phyloP scores from a whole-genome alignment of 2,113 vertebrate genomes.

The Lagopus muta region DNA sequence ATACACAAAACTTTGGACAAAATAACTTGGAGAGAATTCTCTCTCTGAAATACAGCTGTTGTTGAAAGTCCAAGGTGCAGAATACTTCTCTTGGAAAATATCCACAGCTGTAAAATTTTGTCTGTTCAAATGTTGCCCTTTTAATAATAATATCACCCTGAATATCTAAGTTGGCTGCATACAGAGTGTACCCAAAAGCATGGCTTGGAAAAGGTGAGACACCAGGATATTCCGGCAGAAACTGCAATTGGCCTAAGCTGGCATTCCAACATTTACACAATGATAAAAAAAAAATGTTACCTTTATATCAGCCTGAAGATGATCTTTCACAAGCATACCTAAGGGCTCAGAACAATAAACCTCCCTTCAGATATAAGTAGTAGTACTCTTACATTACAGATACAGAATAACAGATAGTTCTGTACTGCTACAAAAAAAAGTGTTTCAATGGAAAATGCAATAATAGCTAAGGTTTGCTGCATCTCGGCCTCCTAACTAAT shows the following conservation, averaged over 20 bases:
- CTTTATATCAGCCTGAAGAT: background rate
- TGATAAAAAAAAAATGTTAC: background rate
- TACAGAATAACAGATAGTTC: background rate
- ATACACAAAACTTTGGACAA: background rate
- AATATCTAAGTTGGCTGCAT: background rate
- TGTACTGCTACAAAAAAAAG: background rate
- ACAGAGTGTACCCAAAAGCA: background rate
- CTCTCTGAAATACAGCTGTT: background rate
- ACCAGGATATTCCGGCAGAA: background rate
- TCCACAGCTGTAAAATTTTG: background rate
- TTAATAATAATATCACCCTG: background rate
- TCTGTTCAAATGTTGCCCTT: background rate
- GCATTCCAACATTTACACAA: background rate
- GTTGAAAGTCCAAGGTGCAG: background rate
- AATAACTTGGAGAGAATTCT: background rate
- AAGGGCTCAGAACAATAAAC: background rate
- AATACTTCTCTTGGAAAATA: background rate
- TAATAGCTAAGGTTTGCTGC: background rate
- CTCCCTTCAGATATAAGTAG: background rate
- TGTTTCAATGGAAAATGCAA: background rate
- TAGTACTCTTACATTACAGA: background rate
- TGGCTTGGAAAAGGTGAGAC: background rate
- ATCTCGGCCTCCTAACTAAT: background rate
- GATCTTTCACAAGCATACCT: background rate
- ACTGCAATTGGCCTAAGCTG: background rate